Evolutionary conservation across 2,888 invertebrate genomes (phyloP), one percentile per base, ranked within the genome.

Genomic region (Hartigia nigra): DNA sequence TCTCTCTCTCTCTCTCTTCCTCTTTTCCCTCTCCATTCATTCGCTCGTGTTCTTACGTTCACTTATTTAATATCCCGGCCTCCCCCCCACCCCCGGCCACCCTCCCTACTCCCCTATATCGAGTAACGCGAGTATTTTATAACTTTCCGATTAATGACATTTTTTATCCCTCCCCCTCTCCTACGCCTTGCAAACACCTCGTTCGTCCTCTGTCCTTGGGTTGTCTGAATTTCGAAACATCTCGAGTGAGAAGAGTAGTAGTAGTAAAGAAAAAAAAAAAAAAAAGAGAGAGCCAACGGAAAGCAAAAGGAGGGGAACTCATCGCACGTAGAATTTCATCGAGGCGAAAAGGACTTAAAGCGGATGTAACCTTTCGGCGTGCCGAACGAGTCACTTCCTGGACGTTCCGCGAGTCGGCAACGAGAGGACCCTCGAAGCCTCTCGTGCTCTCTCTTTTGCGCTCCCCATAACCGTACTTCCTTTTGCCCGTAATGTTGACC

Each of bases 21-120:
- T 0, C 72, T 79, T 12, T 12, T 12, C 1, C 70, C 5, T 12
- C 81, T 80, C 83, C 76, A 80, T 80, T 80, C 80, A 81, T 82
- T 80, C 82, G 80, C 80, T 78, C 82, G 79, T 82, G 81, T 80
- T 82, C 74, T 35, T 69, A 35, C 76, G 34, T 72, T n/a, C 55
- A 31, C 5, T 69, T 55, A 31, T 4, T 69, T 55, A 55, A 14
- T 14, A 69, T 14, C 70, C 74, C n/a, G n/a, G n/a, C n/a, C 77
- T 39, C 81, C 80, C 78, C 81, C 81, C 81, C 79, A 80, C 78
- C 82, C n/a, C 55, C 74, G 76, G 37, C 81, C 80, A 77, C 80
- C 81, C 78, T 75, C 77, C 79, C 77, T 74, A 75, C 23, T 39
- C 79, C 70, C 31, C 69, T 77, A 23, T 23, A 55, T 23, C 39